Percentiles rank a stretch among this genome's conserved stretches.
phyloP scores from a whole-genome alignment of 2,113 vertebrate species.

The Casuarius casuarius region DNA sequence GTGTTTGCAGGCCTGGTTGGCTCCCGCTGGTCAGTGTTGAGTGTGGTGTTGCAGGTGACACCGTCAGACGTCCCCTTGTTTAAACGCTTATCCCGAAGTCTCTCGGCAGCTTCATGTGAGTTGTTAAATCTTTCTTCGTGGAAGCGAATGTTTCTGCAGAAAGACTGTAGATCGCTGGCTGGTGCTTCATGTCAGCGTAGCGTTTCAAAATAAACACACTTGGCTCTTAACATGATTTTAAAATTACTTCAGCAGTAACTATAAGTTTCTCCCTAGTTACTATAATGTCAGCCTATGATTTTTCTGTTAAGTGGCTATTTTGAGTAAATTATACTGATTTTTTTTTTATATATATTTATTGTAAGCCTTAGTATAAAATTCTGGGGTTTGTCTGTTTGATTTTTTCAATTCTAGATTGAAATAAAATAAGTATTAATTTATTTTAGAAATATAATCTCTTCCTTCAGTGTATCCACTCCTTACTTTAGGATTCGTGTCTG shows the following conservation, averaged over 20 bases:
- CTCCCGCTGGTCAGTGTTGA: background rate
- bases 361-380: background rate
- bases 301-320: conserved; percentile 3
- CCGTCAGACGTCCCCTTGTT: background rate
- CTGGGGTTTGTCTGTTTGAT: background rate
- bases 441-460: background rate
- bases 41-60: background rate
- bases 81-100: background rate
- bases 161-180: background rate
- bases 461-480: background rate
- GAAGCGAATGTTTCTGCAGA: background rate
- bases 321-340: background rate
- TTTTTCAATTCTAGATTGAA: background rate
- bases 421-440: background rate
- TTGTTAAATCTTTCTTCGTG: background rate
- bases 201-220: background rate
- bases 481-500: background rate
- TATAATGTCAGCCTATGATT: background rate
- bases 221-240: background rate
- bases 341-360: background rate
- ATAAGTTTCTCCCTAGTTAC: background rate
- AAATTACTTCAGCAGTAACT: background rate
- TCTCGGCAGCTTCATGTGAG: background rate
- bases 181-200: background rate
- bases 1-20: background rate